Evolutionary conservation across 2,113 vertebrate species (phyloP), one percentile per base, ranked within the genome.

Genomic region (Mola mola): DNA sequence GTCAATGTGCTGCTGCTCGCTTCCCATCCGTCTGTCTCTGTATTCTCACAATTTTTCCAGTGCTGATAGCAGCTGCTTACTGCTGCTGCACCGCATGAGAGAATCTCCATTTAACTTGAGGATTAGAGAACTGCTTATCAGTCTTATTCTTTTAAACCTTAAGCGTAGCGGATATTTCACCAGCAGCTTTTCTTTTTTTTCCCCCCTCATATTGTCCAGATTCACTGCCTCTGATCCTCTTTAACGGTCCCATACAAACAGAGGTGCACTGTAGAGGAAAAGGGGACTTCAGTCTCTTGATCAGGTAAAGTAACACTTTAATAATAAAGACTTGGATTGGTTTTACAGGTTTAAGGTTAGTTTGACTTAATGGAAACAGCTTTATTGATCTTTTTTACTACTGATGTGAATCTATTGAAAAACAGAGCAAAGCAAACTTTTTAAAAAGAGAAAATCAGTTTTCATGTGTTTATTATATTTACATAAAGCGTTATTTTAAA

Each of bases 1-100:
- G 85, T 85, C 74, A 71, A 62, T 76, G 68, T 28, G 41, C 55
- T 15, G 70, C 70, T 60, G 74, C 74, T 78, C 25, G 16, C 43
- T 57, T 21, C 48, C 55, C 63, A 10, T 75, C 66, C 7, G 51
- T 40, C 47, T 66, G 50, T 67, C 70, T 47, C 57, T 46, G 41
- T 61, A 37, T 56, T 55, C 64, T 71, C 70, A 55, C 46, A 57
- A 25, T 65, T 61, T 76, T 42, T 42, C 44, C 34, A 36, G 67
- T 48, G 15, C 40, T 34, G 66, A 22, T 3, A 55, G 66, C 56
- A 63, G 82, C 56, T 38, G 58, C 34, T 47, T 4, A 43, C 51
- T 22, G 12, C 42, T 60, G 63, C 52, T 53, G 37, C 51, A 4
- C 34, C 12, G 40, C 37, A 12, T 51, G 48, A 73, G 56, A 61